Evolutionary conservation across 1,140 invertebrate genomes (phyloP), one percentile per base, ranked within the genome.

Genomic region (Ceratoteleas bidentatus): DNA sequence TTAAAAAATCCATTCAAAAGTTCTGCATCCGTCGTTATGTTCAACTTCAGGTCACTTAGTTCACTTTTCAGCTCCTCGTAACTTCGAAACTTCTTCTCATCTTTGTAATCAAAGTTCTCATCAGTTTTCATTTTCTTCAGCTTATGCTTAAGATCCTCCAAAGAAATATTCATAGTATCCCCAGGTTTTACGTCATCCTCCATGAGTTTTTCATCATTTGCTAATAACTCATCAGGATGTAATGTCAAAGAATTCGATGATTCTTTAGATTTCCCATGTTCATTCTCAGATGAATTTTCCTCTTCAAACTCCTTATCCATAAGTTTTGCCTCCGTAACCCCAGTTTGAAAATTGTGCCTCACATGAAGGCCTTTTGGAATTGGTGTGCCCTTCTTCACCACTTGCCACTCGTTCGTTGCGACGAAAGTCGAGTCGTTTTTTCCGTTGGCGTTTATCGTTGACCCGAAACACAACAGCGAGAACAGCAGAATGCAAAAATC

Each of bases 321-420:
- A n/a, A n/a, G n/a, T n/a, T n/a, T n/a, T n/a, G n/a, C n/a, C n/a
- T n/a, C n/a, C n/a, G n/a, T n/a, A n/a, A n/a, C n/a, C n/a, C n/a
- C n/a, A n/a, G n/a, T n/a, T n/a, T n/a, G n/a, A n/a, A n/a, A 90
- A 91, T 96, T 95, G 61, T 96, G 92, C 43, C 95, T 90, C 3
- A 96, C 92, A 89, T 97, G 95, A 1, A 96, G 87, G 5, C 96
- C 96, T 62, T 91, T 87, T 6, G 96, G 96, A 77, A 97, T 93
- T 34, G 92, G 89, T 89, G 95, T 95, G 94, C 94, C 93, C 90
- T 93, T 91, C 85, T 92, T 88, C 9, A 94, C 89, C 53, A 87
- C 89, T 86, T 94, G 92, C 94, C 94, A 94, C 84, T 94, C 93
- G 3, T 92, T 85, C 2, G 93, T 94, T 8, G 94, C 88, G 11